Conservation (phyloP, 64 coral and sea anemone genomes). For the Orbicella faveolata region DNA sequence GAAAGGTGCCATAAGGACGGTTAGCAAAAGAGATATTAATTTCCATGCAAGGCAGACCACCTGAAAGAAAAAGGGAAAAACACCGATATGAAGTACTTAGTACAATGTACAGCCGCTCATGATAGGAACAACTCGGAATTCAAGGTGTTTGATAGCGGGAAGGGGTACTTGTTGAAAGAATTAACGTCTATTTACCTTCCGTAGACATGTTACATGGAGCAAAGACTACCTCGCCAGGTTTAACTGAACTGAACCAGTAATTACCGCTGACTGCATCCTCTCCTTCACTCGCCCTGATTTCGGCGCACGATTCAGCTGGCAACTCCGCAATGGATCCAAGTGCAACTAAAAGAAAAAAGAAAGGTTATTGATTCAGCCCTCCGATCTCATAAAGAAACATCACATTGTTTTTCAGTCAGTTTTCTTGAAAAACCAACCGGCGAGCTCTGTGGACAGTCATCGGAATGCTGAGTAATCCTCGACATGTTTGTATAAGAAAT, state of each 20-base stretch:
- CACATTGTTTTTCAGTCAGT: not conserved
- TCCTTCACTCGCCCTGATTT: conserved; percentile 34
- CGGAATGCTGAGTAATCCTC: no score
- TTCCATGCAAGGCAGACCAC: no score
- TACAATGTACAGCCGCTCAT: no score
- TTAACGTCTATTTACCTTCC: not conserved
- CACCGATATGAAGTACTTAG: no score
- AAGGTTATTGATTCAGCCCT: not conserved
- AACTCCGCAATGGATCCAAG: not conserved
- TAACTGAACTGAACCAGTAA: conserved; percentile 19
- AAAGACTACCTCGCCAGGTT: not conserved
- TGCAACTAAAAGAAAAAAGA: not conserved
- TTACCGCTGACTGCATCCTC: not conserved
- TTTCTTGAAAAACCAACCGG: not conserved
- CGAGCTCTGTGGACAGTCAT: no score
- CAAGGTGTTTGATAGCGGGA: no score
- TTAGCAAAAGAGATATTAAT: not conserved
- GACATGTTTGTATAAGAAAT: no score
- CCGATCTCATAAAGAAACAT: not conserved
- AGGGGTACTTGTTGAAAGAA: no score
- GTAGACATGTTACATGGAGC: not conserved
- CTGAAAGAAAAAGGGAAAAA: no score
- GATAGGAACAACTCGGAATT: no score
- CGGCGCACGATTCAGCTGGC: not conserved
- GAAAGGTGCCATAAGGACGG: not conserved